These are phyloP conservation scores for Acromyrmex charruanus DNA, from an alignment of 1,140 invertebrate genomes.

Conservation along the genomic window DNA sequence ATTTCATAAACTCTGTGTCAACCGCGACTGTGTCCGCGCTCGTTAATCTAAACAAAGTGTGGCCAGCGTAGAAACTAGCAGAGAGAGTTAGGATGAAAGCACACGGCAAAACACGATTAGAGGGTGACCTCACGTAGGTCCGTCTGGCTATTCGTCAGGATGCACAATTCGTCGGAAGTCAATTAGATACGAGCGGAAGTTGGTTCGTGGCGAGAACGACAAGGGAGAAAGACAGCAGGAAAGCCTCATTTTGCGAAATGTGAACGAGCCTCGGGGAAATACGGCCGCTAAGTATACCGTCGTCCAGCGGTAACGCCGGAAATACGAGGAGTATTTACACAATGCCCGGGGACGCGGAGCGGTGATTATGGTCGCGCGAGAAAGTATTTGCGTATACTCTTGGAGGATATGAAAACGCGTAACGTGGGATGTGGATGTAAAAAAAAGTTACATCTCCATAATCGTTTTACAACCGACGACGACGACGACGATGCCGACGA, in stretches of 20 bases:
- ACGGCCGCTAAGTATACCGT: conserved; percentile 27
- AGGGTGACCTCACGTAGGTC: conserved; percentile 37
- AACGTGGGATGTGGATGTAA: neutral
- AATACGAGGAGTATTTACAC: conserved; percentile 48
- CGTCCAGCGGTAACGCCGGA: neutral
- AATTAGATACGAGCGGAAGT: conserved; percentile 73
- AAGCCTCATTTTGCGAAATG: conserved; percentile 42
- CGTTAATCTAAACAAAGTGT: conserved; percentile 33
- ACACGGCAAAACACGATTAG: conserved; percentile 31
- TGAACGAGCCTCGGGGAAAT: conserved; percentile 45
- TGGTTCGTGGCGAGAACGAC: conserved; percentile 20
- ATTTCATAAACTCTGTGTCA: conserved; percentile 19
- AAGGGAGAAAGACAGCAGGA: conserved; percentile 2
- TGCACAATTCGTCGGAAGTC: conserved; percentile 73
- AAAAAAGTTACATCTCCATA: conserved; percentile 42
- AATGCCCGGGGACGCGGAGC: conserved; percentile 15
- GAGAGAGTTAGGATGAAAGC: neutral
- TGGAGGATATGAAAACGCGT: neutral
- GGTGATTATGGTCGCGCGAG: neutral
- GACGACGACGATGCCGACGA: neutral
- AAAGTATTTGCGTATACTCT: conserved; percentile 42
- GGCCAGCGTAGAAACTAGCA: neutral
- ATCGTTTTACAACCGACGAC: conserved; percentile 38
- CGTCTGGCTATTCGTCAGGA: conserved; percentile 31
- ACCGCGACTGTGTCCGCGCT: neutral